These are phyloP conservation scores for Notoglanidium macrostoma DNA, from an alignment of 2,797 vertebrate species.

Conservation along the genomic window DNA sequence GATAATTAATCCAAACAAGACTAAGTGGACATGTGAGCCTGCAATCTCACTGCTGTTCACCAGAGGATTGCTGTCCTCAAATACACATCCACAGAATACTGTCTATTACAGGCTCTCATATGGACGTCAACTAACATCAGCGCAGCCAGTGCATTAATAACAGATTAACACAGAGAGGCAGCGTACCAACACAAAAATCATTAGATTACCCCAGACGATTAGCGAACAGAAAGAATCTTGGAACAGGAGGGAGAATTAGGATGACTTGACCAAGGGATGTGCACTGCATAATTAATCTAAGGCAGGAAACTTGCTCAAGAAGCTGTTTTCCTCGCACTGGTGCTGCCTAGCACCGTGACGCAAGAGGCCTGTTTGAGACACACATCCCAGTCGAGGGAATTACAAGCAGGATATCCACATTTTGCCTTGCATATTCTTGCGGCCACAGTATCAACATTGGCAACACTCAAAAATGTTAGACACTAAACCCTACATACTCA, in stretches of 20 bases:
- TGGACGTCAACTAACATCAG: neutral
- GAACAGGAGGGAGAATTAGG: slow-evolving; percentile 1
- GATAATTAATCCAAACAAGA: slow-evolving; percentile 1
- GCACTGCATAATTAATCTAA: slow-evolving; percentile 27
- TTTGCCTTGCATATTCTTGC: slow-evolving; percentile 16
- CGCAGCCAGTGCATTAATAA: neutral
- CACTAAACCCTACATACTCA: neutral
- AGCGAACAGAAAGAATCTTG: neutral
- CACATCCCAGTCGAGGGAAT: slow-evolving; percentile 18
- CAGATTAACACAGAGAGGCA: neutral
- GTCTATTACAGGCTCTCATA: neutral
- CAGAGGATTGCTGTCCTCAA: neutral
- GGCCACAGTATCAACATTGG: slow-evolving; percentile 1
- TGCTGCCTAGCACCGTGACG: slow-evolving; percentile 36
- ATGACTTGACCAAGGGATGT: slow-evolving; percentile 9
- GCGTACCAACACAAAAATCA: neutral
- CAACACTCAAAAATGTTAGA: slow-evolving; percentile 21
- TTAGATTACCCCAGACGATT: neutral
- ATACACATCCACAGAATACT: neutral
- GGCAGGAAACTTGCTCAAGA: slow-evolving; percentile 34
- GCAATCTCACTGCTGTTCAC: neutral
- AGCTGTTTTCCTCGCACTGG: slow-evolving; percentile 34
- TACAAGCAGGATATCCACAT: slow-evolving; percentile 45
- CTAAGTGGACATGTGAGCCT: neutral
- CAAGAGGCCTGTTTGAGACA: slow-evolving; percentile 36